Base-by-base conservation (phyloP, 2,797 vertebrate genomes). In the Fundulus diaphanus region DNA sequence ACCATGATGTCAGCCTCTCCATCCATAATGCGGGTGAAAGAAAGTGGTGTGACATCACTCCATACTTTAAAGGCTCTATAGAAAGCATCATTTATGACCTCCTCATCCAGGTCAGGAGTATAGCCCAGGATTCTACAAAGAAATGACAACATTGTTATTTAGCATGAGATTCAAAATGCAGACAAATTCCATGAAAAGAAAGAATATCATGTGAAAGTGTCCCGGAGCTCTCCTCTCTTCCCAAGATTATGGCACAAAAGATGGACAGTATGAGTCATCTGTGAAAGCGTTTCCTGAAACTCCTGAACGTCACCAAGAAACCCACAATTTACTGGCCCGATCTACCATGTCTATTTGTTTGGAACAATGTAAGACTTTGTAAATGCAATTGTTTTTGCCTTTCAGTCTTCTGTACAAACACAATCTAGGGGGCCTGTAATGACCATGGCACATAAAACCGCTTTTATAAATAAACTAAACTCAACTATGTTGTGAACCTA, bases 1-100 rank as follows among this genome's bases (percentile, higher is more conserved):
- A 99, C 96, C 97, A 99, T 99, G 85, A 99, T 99, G 92, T 99
- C 98, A 27, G 98, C 98, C 81, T 99, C 98, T 90, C 98, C 98
- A 1, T 98, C 97, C 0, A 96, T 95, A 83, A 99, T 91, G 76
- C 98, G 96, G 49, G 87, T 93, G 88, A 99, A 98, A 24, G 89
- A 79, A 49, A 99, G 95, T 0, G 98, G 98, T 4, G 98, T 99
- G 80, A 99, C 96, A 0, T 97, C 94, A 67, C 97, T 98, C 98
- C 98, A 99, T 11, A 99, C 98, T 95, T 97, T 96, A 92, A 99
- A 99, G 82, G 98, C 98, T 81, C 98, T 96, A 79, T 95, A 96
- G 87, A 99, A 99, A 61, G 98, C 97, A 24, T 99, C 97, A 27
- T 99, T 97, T 61, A 99, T 96, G 1, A 97, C 97, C 85, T 98